Conservation (phyloP, 2,888 invertebrate genomes). For the Drosophila melanocephala region DNA sequence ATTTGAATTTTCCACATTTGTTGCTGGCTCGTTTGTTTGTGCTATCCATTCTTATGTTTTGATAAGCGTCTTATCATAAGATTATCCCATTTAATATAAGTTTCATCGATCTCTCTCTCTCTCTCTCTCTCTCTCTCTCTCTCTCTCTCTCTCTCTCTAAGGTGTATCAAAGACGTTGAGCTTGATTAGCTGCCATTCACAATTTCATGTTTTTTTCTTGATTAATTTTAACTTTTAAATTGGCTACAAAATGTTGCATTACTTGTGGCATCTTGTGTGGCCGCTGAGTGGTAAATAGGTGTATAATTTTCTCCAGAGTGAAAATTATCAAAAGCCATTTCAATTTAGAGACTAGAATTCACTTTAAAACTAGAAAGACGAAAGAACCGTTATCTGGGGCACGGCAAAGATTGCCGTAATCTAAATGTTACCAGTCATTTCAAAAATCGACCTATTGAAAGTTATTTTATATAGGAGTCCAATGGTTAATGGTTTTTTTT, state of each 20-base stretch:
- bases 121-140: background rate
- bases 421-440: background rate
- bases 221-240: background rate
- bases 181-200: conserved; percentile 21
- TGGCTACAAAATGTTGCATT: background rate
- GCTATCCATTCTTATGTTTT: conserved; percentile 29
- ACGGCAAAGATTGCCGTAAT: background rate
- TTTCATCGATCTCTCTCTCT: conserved; percentile 3
- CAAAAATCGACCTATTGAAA: background rate
- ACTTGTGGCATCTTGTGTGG: conserved; percentile 3
- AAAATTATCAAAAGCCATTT: background rate
- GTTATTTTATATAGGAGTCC: background rate
- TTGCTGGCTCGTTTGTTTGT: conserved; percentile 30
- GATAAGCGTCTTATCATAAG: conserved; percentile 54
- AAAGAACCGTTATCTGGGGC: background rate
- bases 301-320: background rate
- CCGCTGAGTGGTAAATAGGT: background rate
- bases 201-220: background rate
- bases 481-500: background rate
- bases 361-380: background rate
- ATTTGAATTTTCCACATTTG: conserved; percentile 34
- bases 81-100: conserved; percentile 33
- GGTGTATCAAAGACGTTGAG: conserved; percentile 2
- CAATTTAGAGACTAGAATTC: background rate
- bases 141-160: background rate